Evolutionary conservation across 2,888 invertebrate species (phyloP), one percentile per base, ranked within the genome.

Genomic region (Entomobrya proxima): DNA sequence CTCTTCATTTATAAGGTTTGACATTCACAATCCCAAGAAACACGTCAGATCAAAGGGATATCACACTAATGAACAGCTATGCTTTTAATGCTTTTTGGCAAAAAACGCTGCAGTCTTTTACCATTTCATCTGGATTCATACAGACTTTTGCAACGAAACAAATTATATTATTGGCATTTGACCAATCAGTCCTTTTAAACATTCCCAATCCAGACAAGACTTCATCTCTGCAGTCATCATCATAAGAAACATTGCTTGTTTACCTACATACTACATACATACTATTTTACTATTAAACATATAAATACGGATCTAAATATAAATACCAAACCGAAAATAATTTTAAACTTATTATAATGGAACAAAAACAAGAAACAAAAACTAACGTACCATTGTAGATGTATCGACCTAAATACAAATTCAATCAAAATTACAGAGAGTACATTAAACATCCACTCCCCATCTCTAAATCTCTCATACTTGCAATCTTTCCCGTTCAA

Each of bases 121-220:
- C 11, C 37, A 7, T 37, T 5, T n/a, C n/a, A 67, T 79, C 64
- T 79, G 67, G 79, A 67, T 79, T 67, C 27, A 79, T n/a, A n/a
- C 67, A 79, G 50, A 35, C 64, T 67, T 67, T n/a, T 76, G 15
- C 18, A 64, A 79, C 21, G n/a, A 50, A 30, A n/a, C 47, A 21
- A 77, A 47, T 47, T 78, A 3, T 64, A 30, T 69, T 50, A 55
- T 18, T 40, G 55, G 35, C 27, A 61, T 35, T 4, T 30, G 30
- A 18, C 61, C 61, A 61, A 35, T 61, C 61, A 61, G 61, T 61
- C 61, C 61, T 61, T 30, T 52, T 61, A n/a, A 5, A 21, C 81
- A 75, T 82, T 82, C 81, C 75, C 6, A 47, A 82, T 37, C 81
- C 80, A 52, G 80, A 37, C 80, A 61, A 52, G 80, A 37, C 80